A percentile compares a stretch with the other conserved stretches of the same genome.
Evolutionary conservation across 2,797 vertebrate genomes (phyloP).

Genomic region (Macropodus opercularis): DNA sequence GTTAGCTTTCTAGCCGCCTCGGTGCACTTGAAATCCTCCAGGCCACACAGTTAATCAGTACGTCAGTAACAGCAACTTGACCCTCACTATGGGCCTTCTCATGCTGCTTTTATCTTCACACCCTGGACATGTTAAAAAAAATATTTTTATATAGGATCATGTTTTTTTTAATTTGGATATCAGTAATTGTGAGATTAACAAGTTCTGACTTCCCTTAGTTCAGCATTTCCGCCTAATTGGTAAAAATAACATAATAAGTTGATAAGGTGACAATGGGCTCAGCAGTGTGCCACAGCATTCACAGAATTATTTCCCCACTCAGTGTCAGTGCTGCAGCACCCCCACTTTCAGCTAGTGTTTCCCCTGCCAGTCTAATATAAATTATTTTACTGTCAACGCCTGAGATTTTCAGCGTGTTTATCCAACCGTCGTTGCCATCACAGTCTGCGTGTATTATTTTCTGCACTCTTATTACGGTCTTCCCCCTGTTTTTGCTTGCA

Average conservation of each 20-base stretch:
- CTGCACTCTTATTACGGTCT: background rate
- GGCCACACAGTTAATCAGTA: slow-evolving; percentile 25
- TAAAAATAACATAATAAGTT: background rate
- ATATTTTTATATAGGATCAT: slow-evolving; percentile 7
- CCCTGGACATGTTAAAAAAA: background rate
- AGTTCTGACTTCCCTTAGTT: slow-evolving; percentile 1
- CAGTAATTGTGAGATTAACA: background rate
- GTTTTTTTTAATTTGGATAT: background rate
- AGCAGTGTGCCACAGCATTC: background rate
- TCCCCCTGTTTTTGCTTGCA: background rate
- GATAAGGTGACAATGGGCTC: background rate
- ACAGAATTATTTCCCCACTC: background rate
- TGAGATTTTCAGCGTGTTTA: background rate
- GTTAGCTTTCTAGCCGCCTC: slow-evolving; percentile 31
- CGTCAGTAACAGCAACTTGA: slow-evolving; percentile 22
- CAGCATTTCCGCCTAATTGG: background rate
- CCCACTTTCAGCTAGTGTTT: background rate
- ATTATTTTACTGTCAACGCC: background rate
- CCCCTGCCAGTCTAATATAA: background rate
- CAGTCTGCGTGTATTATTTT: background rate
- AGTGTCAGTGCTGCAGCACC: background rate
- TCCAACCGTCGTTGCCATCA: background rate
- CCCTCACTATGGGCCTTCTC: slow-evolving; percentile 8
- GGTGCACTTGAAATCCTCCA: slow-evolving; percentile 25
- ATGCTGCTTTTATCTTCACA: slow-evolving; percentile 11